Evolutionary conservation across 2,113 vertebrate species (phyloP).

Genomic region (Gila orcuttii): DNA sequence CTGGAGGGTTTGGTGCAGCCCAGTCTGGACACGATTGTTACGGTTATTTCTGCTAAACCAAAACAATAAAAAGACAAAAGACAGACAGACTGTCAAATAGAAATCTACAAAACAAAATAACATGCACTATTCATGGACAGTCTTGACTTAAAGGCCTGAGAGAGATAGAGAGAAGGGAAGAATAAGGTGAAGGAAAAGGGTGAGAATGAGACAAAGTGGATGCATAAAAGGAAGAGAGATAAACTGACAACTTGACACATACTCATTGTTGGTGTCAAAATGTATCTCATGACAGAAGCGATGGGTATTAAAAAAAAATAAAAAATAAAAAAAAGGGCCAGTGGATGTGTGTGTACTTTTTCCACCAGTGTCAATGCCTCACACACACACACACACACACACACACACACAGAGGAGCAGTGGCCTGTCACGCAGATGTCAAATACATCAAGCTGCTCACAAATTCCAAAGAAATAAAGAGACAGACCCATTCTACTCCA

Average conservation of each 20-base stretch:
- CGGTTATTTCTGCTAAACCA: conserved; percentile 63
- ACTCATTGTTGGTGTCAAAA: conserved; percentile 79
- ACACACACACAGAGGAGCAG: conserved; percentile 78
- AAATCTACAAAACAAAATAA: conserved; percentile 75
- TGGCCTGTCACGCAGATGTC: conserved; percentile 84
- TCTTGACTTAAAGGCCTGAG: conserved; percentile 70
- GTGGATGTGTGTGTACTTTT: conserved; percentile 58
- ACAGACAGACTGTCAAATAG: conserved; percentile 69
- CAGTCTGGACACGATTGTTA: neutral
- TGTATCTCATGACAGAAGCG: conserved; percentile 78
- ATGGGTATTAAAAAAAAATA: conserved; percentile 77
- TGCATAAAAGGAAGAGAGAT: conserved; percentile 22
- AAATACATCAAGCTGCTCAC: conserved; percentile 86
- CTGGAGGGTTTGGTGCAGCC: neutral
- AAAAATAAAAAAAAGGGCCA: conserved; percentile 67
- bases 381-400: conserved; percentile 59
- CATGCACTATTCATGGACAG: conserved; percentile 79
- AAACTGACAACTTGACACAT: conserved; percentile 77
- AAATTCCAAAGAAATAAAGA: conserved; percentile 79
- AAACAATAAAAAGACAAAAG: conserved; percentile 63
- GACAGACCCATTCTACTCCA: conserved; percentile 69
- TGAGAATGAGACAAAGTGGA: conserved; percentile 54
- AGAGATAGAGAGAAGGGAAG: conserved; percentile 9
- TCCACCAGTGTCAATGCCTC: conserved; percentile 46
- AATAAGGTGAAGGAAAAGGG: neutral